These are phyloP conservation scores for Crossocerus cetratus DNA, from an alignment of 2,888 invertebrate genomes.

Conservation along the genomic window DNA sequence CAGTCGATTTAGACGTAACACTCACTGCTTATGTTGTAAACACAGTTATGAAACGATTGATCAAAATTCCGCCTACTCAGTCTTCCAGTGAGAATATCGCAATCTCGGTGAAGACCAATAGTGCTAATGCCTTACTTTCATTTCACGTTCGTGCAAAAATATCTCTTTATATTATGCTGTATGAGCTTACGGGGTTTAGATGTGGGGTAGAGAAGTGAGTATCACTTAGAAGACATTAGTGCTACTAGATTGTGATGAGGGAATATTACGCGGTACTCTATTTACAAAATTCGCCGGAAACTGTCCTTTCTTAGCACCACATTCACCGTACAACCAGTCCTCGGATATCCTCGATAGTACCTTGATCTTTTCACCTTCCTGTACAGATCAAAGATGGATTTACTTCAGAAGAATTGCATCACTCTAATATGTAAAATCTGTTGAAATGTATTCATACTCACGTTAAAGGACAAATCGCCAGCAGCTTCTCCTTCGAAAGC, in stretches of 20 bases:
- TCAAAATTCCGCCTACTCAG: no score
- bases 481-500: constrained; percentile 83
- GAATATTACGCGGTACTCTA: constrained; percentile 78
- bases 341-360: constrained; percentile 84
- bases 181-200: no score
- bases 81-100: no score
- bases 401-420: background rate
- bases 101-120: no score
- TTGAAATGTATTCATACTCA: constrained; percentile 62
- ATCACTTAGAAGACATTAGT: constrained; percentile 16
- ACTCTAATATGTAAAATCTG: background rate
- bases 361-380: constrained; percentile 82
- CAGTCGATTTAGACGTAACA: no score
- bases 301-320: constrained; percentile 83
- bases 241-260: constrained; percentile 7
- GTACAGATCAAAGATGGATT: constrained; percentile 6
- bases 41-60: no score
- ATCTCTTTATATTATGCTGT: background rate
- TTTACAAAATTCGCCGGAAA: constrained; percentile 89
- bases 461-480: constrained; percentile 80
- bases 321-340: constrained; percentile 89
- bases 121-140: no score
- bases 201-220: background rate
- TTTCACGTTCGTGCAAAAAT: constrained; percentile 13
- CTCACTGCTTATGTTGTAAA: no score